phyloP scores from a whole-genome alignment of 2,888 invertebrate genomes.

The Spodoptera picta region DNA sequence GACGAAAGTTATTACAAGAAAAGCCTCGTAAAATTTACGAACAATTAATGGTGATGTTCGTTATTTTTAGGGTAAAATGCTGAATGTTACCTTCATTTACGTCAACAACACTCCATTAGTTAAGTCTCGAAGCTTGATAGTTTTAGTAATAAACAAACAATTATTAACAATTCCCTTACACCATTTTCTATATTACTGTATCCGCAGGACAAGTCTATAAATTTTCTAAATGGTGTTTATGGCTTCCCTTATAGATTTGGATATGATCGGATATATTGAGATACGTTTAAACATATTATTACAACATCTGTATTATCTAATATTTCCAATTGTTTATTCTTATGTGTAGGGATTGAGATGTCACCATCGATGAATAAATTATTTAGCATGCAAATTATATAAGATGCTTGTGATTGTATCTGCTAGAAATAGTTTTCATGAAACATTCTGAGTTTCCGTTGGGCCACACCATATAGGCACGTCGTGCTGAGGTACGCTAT shows the following conservation, averaged over 20 bases:
- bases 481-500: constrained; percentile 56
- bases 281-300: constrained; percentile 24
- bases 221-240: constrained; percentile 35
- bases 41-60: too few relatives aligned
- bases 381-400: too few relatives aligned
- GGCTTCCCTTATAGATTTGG: constrained; percentile 26
- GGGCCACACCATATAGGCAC: constrained; percentile 35
- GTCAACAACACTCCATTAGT: not conserved
- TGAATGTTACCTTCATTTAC: not conserved
- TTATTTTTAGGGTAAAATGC: too few relatives aligned
- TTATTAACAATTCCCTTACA: not conserved
- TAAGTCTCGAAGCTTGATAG: not conserved
- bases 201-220: constrained; percentile 13
- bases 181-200: constrained; percentile 7
- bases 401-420: not conserved
- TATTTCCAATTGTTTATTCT: constrained; percentile 2
- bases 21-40: too few relatives aligned
- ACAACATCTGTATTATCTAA: constrained; percentile 9
- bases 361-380: too few relatives aligned
- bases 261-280: constrained; percentile 55
- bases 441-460: constrained; percentile 10
- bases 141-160: constrained; percentile 13
- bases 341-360: too few relatives aligned
- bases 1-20: too few relatives aligned
- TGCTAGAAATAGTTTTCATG: not conserved